Evolutionary conservation across 2,113 vertebrate species (phyloP).

Genomic region (Cnemophilus loriae): DNA sequence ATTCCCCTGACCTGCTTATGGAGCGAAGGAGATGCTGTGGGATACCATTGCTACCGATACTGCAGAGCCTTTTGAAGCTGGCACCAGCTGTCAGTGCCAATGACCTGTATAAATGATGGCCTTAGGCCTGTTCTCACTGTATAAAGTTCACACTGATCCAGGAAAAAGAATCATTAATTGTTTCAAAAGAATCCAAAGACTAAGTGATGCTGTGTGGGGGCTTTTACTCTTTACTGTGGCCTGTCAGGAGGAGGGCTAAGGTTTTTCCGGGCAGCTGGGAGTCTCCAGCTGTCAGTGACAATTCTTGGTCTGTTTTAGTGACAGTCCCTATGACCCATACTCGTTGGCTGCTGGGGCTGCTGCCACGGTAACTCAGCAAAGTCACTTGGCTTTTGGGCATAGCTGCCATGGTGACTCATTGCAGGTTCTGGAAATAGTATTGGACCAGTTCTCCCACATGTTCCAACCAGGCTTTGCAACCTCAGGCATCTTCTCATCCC

Average conservation of each 20-base stretch:
- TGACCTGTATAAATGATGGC: not conserved
- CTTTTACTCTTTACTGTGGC: not conserved
- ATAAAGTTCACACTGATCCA: not conserved
- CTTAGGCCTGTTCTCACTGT: not conserved
- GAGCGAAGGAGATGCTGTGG: not conserved
- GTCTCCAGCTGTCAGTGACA: not conserved
- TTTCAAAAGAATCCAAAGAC: not conserved
- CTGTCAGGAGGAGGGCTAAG: not conserved
- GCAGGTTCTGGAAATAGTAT: not conserved
- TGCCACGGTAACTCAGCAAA: not conserved
- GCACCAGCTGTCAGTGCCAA: not conserved
- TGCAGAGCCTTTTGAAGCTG: not conserved
- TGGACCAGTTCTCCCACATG: not conserved
- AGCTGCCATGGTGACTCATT: not conserved
- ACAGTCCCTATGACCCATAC: rapidly evolving
- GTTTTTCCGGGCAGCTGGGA: not conserved
- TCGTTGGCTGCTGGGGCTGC: not conserved
- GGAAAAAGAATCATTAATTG: not conserved
- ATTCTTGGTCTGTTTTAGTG: not conserved
- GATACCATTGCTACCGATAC: not conserved
- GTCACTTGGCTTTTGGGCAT: not conserved
- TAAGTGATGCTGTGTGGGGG: not conserved
- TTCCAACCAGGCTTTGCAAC: not conserved
- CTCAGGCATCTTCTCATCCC: not conserved
- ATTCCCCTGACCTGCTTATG: not conserved